A percentile compares a stretch with the other conserved stretches of the same genome.
Conservation (phyloP, 2,797 vertebrate genomes). For the Coracias cyanogaster region DNA sequence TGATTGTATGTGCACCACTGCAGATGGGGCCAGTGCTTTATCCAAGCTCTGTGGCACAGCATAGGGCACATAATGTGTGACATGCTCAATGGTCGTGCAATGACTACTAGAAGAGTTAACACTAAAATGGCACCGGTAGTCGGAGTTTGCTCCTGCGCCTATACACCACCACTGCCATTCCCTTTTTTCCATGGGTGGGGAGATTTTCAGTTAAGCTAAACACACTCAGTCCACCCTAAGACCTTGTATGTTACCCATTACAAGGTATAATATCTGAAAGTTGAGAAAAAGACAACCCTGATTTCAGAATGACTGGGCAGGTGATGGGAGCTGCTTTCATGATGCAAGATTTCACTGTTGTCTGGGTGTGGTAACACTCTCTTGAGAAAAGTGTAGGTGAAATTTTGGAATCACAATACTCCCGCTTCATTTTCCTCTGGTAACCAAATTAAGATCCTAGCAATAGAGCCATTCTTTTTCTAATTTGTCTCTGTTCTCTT, state of each 20-base stretch:
- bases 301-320: background rate
- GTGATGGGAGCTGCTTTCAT: background rate
- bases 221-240: background rate
- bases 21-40: background rate
- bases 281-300: background rate
- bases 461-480: background rate
- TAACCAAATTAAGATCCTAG: background rate
- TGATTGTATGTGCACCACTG: background rate
- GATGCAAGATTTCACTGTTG: background rate
- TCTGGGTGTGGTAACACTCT: background rate
- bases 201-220: background rate
- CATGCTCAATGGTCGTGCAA: background rate
- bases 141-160: background rate
- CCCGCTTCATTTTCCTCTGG: background rate
- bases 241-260: background rate
- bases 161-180: background rate
- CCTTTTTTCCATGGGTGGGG: background rate
- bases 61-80: rapidly evolving
- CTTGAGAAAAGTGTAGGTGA: slow-evolving; percentile 40
- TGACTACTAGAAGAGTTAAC: background rate
- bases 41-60: rapidly evolving
- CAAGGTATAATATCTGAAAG: background rate
- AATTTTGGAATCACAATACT: background rate
- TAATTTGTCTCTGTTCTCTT: slow-evolving; percentile 10
- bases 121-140: background rate